Base-by-base conservation (phyloP, 2,888 invertebrate species). In the Yponomeuta evonymella region DNA sequence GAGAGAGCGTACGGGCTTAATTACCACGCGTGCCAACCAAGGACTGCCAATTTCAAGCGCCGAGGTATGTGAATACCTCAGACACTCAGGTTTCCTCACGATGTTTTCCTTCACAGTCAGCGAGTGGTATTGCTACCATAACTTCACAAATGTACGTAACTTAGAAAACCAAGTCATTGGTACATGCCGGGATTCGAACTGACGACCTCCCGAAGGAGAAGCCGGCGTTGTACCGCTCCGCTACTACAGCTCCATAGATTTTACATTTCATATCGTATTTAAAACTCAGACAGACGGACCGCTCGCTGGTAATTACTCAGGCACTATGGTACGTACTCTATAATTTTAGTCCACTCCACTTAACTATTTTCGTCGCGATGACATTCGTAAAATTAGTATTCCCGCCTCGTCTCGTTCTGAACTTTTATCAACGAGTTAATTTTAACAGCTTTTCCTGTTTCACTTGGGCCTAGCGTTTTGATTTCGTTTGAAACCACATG, bases 381-480 rank as follows among this genome's bases (percentile, higher is more conserved):
- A 58, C 51, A 58, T 58, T 58, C 15, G 15, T 58, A 58, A 58
- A 58, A 58, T 58, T 58, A 58, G 51, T 58, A 58, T 58, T 58
- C 51, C 9, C 15, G 15, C 5, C 1, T 9, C 12, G 15, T 58
- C 15, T 15, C 51, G 0, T 12, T 15, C 51, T 15, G 51, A 58
- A 58, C 51, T 58, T 58, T 58, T 58, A 58, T 58, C 12, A 58
- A 58, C 2, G 51, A 58, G 51, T 58, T 58, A 58, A 58, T 58
- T 58, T 58, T 58, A 15, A 58, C 51, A 58, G 51, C 51, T 58
- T 58, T 15, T 12, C 15, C 15, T 58, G 51, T 58, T 58, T 5
- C 51, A 12, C 15, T 58, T 58, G 51, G 12, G 15, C 2, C 51
- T 15, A 12, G 3, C 51, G 12, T 12, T 12, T 58, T 58, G 51